Evolutionary conservation across 2,113 vertebrate genomes (phyloP), one percentile per base, ranked within the genome.

Genomic region (Hippolais icterina): DNA sequence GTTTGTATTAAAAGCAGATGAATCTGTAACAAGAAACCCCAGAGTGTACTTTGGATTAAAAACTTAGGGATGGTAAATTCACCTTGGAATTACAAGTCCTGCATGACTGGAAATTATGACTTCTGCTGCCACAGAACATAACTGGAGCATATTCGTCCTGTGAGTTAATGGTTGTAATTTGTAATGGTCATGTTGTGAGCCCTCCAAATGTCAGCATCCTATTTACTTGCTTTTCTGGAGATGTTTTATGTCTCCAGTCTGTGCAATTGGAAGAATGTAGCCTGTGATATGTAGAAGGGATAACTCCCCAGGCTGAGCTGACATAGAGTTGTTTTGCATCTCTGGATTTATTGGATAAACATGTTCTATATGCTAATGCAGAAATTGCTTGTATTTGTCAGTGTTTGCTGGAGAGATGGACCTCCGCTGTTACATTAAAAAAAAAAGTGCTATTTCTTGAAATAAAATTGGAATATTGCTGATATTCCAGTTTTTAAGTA

Each of bases 301-400:
- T 70, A 41, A 39, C 39, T 82, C n/a, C 37, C 27, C 56, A 27
- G 56, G 60, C 47, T 66, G 69, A 75, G 24, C 83, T 77, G 80
- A 19, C 46, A 1, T 33, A 14, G n/a, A 46, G 9, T 33, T 84
- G 33, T 57, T 80, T 44, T 75, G 35, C 29, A 17, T 42, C 77
- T 69, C 39, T 75, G 42, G n/a, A 41, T 88, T 59, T 76, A 65
- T 53, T n/a, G n/a, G n/a, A 23, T 59, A 75, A 63, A 84, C 47
- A n/a, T 0, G 0, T 74, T 74, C 19, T 1, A 8, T 39, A 44
- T 1, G 0, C 14, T 42, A 44, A 47, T 6, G 9, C 44, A 77
- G 64, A 64, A 86, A 47, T n/a, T 27, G 49, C 12, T 35, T 72
- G 0, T 1, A 2, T 66, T 85, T 90, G 50, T 89, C 69, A 57